Conservation (phyloP, 2,888 invertebrate genomes). For the Campoplex capitator region DNA sequence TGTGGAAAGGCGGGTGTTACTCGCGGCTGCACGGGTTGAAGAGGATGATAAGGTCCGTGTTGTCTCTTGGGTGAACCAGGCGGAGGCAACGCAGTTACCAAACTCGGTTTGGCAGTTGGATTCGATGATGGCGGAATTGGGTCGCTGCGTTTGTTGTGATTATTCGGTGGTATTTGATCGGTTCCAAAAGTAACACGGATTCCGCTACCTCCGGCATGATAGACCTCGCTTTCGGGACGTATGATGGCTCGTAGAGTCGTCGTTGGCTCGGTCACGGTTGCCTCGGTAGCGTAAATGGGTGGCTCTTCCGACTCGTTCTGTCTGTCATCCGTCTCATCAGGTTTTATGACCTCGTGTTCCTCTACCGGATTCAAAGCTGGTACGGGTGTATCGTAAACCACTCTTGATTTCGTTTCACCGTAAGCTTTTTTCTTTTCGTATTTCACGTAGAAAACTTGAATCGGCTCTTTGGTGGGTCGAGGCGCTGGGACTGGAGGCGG, state of each 20-base stretch:
- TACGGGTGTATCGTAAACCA: constrained; percentile 92
- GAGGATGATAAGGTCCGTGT: constrained; percentile 81
- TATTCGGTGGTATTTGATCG: constrained; percentile 85
- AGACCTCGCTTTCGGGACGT: constrained; percentile 93
- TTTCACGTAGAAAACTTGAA: constrained; percentile 96
- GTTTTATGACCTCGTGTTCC: constrained; percentile 86
- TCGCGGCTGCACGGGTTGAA: constrained; percentile 77
- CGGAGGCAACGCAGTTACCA: constrained; percentile 72
- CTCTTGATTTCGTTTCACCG: constrained; percentile 89
- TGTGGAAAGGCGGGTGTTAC: constrained; percentile 82
- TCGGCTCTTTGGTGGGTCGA: constrained; percentile 91
- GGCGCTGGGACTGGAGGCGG: constrained; percentile 84
- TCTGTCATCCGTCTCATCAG: constrained; percentile 66
- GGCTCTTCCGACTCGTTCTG: constrained; percentile 86
- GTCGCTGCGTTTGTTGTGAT: constrained; percentile 82
- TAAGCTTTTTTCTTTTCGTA: constrained; percentile 92
- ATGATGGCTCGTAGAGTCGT: constrained; percentile 94
- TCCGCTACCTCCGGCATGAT: constrained; percentile 91
- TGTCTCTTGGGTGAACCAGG: constrained; percentile 81
- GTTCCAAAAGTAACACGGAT: constrained; percentile 93
- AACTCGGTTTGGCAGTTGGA: constrained; percentile 79
- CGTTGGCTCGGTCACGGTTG: constrained; percentile 87
- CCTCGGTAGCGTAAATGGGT: constrained; percentile 85
- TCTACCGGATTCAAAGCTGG: constrained; percentile 91
- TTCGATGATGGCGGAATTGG: constrained; percentile 76